Conservation (phyloP, 2,797 vertebrate genomes). For the Artibeus jamaicensis region DNA sequence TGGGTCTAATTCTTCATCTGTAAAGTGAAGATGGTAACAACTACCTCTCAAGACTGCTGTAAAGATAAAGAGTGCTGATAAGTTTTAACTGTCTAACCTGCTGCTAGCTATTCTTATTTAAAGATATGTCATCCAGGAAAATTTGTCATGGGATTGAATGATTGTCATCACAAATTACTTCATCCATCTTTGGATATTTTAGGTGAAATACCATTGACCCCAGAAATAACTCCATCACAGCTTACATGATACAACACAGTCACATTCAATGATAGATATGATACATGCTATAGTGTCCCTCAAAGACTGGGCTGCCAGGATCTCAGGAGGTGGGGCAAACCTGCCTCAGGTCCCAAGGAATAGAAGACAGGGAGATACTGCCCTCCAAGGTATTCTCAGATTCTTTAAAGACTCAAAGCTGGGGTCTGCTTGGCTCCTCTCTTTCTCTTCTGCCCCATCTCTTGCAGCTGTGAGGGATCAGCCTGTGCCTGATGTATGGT, state of each 20-base stretch:
- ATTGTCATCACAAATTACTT: background rate
- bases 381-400: background rate
- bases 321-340: slow-evolving; percentile 34
- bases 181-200: background rate
- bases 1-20: background rate
- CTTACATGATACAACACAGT: background rate
- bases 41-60: background rate
- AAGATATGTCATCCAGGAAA: background rate
- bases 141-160: background rate
- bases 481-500: slow-evolving; percentile 61
- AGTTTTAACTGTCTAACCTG: background rate
- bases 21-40: background rate
- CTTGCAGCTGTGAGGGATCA: slow-evolving; percentile 68
- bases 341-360: background rate
- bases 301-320: background rate
- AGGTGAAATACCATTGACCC: background rate
- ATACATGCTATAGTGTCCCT: background rate
- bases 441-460: background rate
- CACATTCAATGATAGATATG: background rate
- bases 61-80: background rate
- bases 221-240: background rate
- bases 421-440: slow-evolving; percentile 66
- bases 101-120: background rate
- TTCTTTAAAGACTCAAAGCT: background rate
- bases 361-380: background rate